Evolutionary conservation across 2,797 vertebrate genomes (phyloP).

Genomic region (Taenioides sp.): DNA sequence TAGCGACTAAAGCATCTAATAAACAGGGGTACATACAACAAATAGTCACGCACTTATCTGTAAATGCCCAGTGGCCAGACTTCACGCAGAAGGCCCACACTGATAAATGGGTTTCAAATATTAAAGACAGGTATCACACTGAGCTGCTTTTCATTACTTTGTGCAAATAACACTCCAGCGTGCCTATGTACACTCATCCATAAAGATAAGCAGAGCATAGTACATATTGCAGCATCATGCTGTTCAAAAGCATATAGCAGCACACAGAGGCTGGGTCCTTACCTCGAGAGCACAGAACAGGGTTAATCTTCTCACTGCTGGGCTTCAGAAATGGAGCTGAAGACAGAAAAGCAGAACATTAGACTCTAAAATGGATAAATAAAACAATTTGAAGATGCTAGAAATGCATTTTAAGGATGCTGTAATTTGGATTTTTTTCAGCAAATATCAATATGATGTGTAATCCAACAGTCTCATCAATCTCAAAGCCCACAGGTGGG

Average conservation of each 20-base stretch:
- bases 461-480: neutral
- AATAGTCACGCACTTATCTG: conserved; percentile 27
- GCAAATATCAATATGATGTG: neutral
- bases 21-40: conserved; percentile 25
- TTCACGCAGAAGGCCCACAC: conserved; percentile 17
- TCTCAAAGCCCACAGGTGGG: neutral
- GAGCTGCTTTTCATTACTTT: conserved; percentile 12
- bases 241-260: neutral
- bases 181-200: conserved; percentile 9
- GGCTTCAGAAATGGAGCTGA: conserved; percentile 34
- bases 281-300: conserved; percentile 35
- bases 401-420: neutral
- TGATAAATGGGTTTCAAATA: conserved; percentile 20
- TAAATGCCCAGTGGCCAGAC: conserved; percentile 5
- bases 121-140: conserved; percentile 20
- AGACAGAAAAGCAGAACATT: conserved; percentile 14
- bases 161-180: conserved; percentile 17
- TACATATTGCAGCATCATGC: neutral
- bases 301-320: conserved; percentile 21
- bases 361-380: neutral
- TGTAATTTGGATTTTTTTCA: neutral
- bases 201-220: conserved; percentile 5
- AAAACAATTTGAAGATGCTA: neutral
- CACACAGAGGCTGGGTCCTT: conserved; percentile 24
- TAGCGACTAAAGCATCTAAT: conserved; percentile 21